Percentiles rank a stretch among this genome's conserved stretches.
phyloP scores from a whole-genome alignment of 2,888 invertebrate genomes.

The Aphrophora alni region DNA sequence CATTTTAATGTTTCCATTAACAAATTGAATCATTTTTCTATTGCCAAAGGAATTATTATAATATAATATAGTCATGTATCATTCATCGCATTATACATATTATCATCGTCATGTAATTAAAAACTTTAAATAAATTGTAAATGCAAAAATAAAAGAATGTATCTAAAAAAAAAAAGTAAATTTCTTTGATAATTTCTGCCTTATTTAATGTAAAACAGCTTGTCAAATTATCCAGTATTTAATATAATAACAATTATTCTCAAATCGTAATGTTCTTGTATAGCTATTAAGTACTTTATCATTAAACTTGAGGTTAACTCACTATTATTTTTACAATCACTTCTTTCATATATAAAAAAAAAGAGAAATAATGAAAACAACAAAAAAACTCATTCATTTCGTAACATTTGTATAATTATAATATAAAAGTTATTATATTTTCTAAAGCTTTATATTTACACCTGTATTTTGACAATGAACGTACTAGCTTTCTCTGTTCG shows the following conservation, averaged over 20 bases:
- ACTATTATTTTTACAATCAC: neutral
- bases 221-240: neutral
- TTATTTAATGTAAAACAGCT: neutral
- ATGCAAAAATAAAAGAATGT: constrained; percentile 27
- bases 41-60: constrained; percentile 47
- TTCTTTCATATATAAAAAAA: constrained; percentile 5
- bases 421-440: neutral
- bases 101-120: constrained; percentile 33
- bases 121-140: constrained; percentile 31
- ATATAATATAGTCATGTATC: constrained; percentile 27
- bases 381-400: neutral
- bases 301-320: neutral
- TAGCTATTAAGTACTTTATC: neutral
- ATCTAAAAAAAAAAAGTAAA: neutral
- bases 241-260: neutral
- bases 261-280: neutral
- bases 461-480: neutral
- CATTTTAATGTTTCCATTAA: constrained; percentile 31
- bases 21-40: constrained; percentile 41
- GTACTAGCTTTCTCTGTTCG: neutral
- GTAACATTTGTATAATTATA: neutral
- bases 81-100: constrained; percentile 35
- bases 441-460: too few species aligned
- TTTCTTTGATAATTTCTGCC: neutral
- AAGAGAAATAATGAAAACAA: neutral